Base-by-base conservation (phyloP, 2,888 invertebrate species). In the Operophtera brumata region DNA sequence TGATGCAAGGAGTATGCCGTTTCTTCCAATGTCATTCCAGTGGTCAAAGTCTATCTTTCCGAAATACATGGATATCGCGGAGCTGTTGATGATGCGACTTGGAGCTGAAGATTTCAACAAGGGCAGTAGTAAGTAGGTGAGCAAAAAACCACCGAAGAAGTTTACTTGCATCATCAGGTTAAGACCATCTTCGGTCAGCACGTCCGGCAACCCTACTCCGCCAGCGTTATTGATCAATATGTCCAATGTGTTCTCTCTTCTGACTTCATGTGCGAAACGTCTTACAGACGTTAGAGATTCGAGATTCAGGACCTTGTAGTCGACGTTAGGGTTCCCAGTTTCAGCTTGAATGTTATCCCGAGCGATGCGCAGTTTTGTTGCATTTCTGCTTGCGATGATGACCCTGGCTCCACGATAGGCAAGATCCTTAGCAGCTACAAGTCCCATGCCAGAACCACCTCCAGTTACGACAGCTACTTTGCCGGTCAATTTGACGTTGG, bases 381-480 rank as follows among this genome's bases (percentile, higher is more conserved):
- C 59, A 43, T 67, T 64, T 37, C 65, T 60, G 73, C 96, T 96
- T 1, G 96, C 96, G 92, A 97, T 94, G 55, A 84, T 75, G 28
- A 87, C 81, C 73, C 91, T 93, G 0, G 94, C 96, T 6, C 94
- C 93, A 53, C 94, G 83, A 59, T 84, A 86, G 0, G 95, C 95
- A 59, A 96, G 79, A 64, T 93, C 93, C 55, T 84, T 83, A 0
- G 92, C 94, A 0, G 94, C 93, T 83, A 94, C 95, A 72, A 93
- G 93, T 2, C 96, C 96, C 60, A 96, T 95, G 2, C 96, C 96
- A 0, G 94, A 93, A 75, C 95, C 96, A 0, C 95, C 93, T 6
- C 96, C 96, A 0, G 96, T 96, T 7, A 96, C 86, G 46, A 96
- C 91, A 0, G 92, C 90, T 44, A 93, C 88, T 91, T 94, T 94